A percentile compares a stretch with the other conserved stretches of the same genome.
Conservation (phyloP, 2,888 invertebrate genomes). For the Rhamnusium bicolor region DNA sequence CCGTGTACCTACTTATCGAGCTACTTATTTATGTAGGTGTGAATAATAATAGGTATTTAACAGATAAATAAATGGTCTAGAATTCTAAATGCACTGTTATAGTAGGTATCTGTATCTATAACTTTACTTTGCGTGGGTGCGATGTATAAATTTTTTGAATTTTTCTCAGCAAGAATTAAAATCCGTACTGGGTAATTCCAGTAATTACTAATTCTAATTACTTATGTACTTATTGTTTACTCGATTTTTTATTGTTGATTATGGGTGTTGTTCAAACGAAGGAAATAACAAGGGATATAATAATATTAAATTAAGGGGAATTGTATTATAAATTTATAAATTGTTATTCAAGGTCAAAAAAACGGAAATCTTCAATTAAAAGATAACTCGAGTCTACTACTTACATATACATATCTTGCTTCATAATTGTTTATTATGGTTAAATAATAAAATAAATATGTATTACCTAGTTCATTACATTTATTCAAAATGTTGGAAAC, state of each 20-base stretch:
- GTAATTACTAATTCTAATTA: too few species aligned
- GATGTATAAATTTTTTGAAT: neutral
- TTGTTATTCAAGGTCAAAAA: conserved; percentile 32
- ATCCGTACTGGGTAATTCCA: too few species aligned
- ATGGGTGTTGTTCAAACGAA: neutral
- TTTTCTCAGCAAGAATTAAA: neutral
- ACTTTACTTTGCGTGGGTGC: neutral
- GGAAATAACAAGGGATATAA: too few species aligned
- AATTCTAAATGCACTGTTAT: neutral
- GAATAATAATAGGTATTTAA: neutral
- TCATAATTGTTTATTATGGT: too few species aligned
- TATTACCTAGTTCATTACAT: too few species aligned
- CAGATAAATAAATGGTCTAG: neutral
- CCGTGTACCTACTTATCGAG: conserved; percentile 5
- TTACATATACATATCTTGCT: neutral
- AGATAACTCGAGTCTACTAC: neutral
- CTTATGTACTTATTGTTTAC: neutral
- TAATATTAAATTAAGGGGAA: neutral
- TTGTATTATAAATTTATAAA: neutral
- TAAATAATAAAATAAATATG: too few species aligned
- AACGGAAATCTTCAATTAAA: conserved; percentile 36
- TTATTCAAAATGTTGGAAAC: too few species aligned
- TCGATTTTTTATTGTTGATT: neutral
- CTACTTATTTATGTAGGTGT: neutral
- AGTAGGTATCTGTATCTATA: neutral